These are phyloP conservation scores for Caenorhabditis becei DNA, from an alignment of 2,888 invertebrate species.

Conservation along the genomic window DNA sequence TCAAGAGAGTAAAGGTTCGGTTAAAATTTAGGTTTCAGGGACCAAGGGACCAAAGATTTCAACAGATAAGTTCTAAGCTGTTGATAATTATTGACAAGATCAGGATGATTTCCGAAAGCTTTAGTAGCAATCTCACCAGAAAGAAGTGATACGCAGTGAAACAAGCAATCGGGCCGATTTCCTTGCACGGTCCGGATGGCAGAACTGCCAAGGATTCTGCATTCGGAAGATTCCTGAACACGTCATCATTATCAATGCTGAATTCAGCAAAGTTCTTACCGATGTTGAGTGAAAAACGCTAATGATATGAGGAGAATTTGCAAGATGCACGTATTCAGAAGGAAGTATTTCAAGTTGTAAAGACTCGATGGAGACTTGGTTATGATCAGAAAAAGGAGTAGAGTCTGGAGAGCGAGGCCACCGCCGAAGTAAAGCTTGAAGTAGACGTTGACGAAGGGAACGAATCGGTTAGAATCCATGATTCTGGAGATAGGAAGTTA, in stretches of 20 bases:
- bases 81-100: too few species aligned
- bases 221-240: slow-evolving; percentile 45
- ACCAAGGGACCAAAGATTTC: too few species aligned
- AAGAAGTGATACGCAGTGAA: slow-evolving; percentile 49
- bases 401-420: slow-evolving; percentile 32
- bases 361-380: slow-evolving; percentile 40
- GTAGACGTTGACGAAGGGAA: slow-evolving; percentile 31
- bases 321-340: slow-evolving; percentile 38
- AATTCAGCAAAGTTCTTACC: too few species aligned
- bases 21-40: too few species aligned
- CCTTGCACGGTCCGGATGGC: slow-evolving; percentile 30
- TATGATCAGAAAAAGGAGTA: slow-evolving; percentile 39
- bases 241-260: background rate
- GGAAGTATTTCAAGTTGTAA: slow-evolving; percentile 35
- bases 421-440: slow-evolving; percentile 35
- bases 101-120: too few species aligned
- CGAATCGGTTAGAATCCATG: slow-evolving; percentile 34
- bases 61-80: too few species aligned
- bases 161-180: slow-evolving; percentile 27
- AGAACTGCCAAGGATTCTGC: slow-evolving; percentile 19
- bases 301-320: slow-evolving; percentile 41
- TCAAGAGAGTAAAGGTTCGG: too few species aligned
- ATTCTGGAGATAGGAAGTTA: background rate
- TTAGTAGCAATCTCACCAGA: slow-evolving; percentile 11
- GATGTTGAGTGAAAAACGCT: slow-evolving; percentile 45